Evolutionary conservation across 2,113 vertebrate genomes (phyloP).

Genomic region (Psilopsiagon aymara): DNA sequence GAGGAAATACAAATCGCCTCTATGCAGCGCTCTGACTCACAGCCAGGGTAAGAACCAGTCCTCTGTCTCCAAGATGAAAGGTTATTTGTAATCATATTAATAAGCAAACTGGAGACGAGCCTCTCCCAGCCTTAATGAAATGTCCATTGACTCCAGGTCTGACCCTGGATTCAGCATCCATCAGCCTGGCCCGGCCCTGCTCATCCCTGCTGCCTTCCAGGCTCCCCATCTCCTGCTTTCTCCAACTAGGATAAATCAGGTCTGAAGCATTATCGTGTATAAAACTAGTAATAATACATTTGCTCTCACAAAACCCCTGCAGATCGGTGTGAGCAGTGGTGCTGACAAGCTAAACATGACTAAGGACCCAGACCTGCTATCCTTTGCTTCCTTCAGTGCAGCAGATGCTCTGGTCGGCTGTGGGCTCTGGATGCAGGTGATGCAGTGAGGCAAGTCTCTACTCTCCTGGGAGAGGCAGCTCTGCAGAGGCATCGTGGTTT

Average conservation of each 20-base stretch:
- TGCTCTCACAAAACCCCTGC: background rate
- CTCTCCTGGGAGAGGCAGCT: background rate
- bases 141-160: background rate
- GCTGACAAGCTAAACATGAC: background rate
- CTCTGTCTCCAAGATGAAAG: background rate
- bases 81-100: background rate
- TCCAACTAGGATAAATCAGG: background rate
- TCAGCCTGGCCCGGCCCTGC: background rate
- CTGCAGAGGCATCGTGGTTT: rapidly evolving
- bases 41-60: background rate
- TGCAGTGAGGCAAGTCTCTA: background rate
- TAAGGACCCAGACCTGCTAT: background rate
- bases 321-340: background rate
- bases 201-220: background rate
- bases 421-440: background rate
- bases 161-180: background rate
- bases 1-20: background rate
- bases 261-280: rapidly evolving
- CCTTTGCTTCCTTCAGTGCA: background rate
- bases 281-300: background rate
- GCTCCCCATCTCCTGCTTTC: background rate
- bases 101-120: background rate
- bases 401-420: background rate
- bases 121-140: background rate
- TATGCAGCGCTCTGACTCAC: background rate